Evolutionary conservation across 37 sponge, comb jelly and placozoan genomes (phyloP).

Genomic region (Diacarnus erythraeanus): DNA sequence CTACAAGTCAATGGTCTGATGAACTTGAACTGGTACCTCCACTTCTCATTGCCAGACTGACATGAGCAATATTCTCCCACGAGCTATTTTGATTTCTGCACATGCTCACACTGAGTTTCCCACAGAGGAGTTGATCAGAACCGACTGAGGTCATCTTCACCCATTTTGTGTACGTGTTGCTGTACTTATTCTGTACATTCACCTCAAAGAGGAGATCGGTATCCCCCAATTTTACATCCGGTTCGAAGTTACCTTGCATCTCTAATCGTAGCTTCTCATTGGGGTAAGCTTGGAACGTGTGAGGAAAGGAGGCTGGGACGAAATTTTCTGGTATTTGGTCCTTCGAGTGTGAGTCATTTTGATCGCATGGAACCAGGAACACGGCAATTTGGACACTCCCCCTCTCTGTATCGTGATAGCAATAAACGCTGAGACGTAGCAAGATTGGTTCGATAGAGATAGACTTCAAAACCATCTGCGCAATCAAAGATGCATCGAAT

Average conservation of each 20-base stretch:
- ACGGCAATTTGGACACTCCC: constrained; percentile 28
- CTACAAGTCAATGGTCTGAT: not conserved
- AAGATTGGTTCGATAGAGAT: constrained; percentile 28
- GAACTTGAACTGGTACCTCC: not conserved
- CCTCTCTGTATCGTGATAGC: constrained; percentile 16
- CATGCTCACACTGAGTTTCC: constrained; percentile 25
- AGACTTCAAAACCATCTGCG: constrained; percentile 35
- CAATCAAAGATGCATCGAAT: constrained; percentile 32
- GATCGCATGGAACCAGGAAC: constrained; percentile 30
- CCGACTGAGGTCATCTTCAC: constrained; percentile 7
- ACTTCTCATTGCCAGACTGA: constrained; percentile 24
- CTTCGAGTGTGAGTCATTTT: constrained; percentile 11
- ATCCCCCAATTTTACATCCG: constrained; percentile 26
- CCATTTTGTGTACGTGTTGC: constrained; percentile 31
- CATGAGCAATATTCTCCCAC: constrained; percentile 27
- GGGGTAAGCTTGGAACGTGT: constrained; percentile 42
- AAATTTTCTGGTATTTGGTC: constrained; percentile 20
- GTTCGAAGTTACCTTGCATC: constrained; percentile 35
- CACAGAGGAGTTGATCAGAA: constrained; percentile 7
- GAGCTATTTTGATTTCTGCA: not conserved
- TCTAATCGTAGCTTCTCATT: constrained; percentile 30
- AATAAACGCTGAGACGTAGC: constrained; percentile 17
- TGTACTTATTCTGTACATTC: constrained; percentile 5
- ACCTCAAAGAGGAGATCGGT: constrained; percentile 22
- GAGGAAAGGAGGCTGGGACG: constrained; percentile 40